Evolutionary conservation across 2,888 invertebrate species (phyloP).

Genomic region (Metellina segmentata): DNA sequence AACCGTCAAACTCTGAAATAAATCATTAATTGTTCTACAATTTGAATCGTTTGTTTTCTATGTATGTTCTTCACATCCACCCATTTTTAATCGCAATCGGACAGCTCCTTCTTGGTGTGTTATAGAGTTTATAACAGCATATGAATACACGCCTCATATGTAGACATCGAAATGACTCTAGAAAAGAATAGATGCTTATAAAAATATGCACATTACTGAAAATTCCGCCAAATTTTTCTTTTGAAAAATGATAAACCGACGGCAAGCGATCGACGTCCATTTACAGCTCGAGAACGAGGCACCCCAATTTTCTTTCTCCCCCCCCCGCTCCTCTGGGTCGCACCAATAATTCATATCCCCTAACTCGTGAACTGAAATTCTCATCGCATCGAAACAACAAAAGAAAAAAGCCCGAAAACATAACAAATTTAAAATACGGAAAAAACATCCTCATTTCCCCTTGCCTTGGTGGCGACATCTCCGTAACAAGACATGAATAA

Average conservation of each 20-base stretch:
- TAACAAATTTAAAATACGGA: conserved; percentile 37
- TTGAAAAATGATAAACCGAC: not conserved
- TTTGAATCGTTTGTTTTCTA: too few species aligned
- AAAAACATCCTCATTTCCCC: conserved; percentile 47
- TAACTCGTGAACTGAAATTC: conserved; percentile 68
- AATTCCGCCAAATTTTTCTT: not conserved
- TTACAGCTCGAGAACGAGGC: not conserved
- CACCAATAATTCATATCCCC: conserved; percentile 59
- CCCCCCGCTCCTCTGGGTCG: not conserved
- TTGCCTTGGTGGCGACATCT: conserved; percentile 45
- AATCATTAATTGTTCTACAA: too few species aligned
- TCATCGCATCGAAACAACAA: conserved; percentile 40
- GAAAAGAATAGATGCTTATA: not conserved
- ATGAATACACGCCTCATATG: too few species aligned
- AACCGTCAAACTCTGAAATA: too few species aligned
- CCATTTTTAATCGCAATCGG: too few species aligned
- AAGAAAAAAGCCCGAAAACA: conserved; percentile 9
- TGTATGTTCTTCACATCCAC: too few species aligned
- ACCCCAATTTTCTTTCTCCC: not conserved
- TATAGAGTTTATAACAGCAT: too few species aligned
- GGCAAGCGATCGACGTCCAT: not conserved
- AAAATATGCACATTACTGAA: not conserved
- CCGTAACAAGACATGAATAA: conserved; percentile 74
- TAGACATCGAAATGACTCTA: too few species aligned
- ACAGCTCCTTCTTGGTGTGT: too few species aligned